These are phyloP conservation scores for Tenualosa thibaudeaui DNA, from an alignment of 2,797 vertebrate genomes.

Conservation along the genomic window DNA sequence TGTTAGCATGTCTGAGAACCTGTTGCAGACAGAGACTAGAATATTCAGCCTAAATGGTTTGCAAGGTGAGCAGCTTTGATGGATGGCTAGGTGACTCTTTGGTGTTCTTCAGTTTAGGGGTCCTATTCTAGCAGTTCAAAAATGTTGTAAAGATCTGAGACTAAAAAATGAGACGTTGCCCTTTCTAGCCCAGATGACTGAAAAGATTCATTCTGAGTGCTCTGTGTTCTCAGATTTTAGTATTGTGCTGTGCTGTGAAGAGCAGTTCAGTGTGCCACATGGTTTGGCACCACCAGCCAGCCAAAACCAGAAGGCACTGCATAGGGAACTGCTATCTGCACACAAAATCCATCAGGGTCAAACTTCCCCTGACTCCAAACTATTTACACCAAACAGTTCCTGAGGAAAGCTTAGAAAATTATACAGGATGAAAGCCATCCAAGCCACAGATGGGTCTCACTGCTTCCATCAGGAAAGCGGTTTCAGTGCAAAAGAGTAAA, in stretches of 20 bases:
- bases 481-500: conserved; percentile 12
- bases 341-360: not conserved
- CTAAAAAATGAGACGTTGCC: too few relatives aligned
- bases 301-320: not conserved
- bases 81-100: too few relatives aligned
- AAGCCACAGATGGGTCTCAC: not conserved
- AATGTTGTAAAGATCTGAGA: too few relatives aligned
- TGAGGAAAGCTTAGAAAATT: conserved; percentile 14
- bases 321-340: conserved; percentile 2
- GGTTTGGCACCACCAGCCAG: not conserved
- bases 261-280: not conserved
- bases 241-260: not conserved
- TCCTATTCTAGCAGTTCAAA: too few relatives aligned
- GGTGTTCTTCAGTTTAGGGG: too few relatives aligned
- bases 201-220: not conserved
- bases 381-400: conserved; percentile 22
- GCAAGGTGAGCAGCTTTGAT: too few relatives aligned
- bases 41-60: too few relatives aligned
- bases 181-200: not conserved
- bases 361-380: not conserved
- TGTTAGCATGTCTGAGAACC: too few relatives aligned
- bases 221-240: not conserved
- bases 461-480: not conserved
- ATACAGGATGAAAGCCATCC: not conserved
- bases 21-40: too few relatives aligned